phyloP scores from a whole-genome alignment of 2,113 vertebrate species.

The Coptodon rendalli region DNA sequence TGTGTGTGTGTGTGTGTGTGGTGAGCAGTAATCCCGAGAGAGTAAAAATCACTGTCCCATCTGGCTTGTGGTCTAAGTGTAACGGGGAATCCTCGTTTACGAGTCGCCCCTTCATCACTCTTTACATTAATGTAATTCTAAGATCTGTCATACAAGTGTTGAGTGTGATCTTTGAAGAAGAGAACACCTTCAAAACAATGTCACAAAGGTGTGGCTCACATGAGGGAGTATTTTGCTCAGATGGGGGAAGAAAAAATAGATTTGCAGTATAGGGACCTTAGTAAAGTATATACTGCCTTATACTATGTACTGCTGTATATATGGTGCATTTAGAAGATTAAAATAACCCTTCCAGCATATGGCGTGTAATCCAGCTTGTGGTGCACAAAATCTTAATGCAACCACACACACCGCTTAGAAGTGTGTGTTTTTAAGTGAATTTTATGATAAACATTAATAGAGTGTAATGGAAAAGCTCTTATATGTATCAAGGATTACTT shows the following conservation, averaged over 20 bases:
- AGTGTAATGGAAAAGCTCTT: slow-evolving; percentile 28
- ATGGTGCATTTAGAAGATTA: neutral
- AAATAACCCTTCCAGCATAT: slow-evolving; percentile 27
- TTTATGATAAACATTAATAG: neutral
- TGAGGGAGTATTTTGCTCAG: neutral
- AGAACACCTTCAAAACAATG: neutral
- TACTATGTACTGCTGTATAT: neutral
- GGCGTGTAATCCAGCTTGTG: slow-evolving; percentile 24
- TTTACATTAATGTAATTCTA: neutral
- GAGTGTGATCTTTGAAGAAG: neutral
- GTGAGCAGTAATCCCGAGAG: slow-evolving; percentile 20
- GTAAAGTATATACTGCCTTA: neutral
- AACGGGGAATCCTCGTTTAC: neutral
- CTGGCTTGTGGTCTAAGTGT: slow-evolving; percentile 14
- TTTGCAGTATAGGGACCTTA: neutral
- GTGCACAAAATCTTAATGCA: neutral
- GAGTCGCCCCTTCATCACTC: neutral
- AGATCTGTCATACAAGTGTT: neutral
- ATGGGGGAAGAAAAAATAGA: neutral
- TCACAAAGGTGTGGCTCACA: neutral
- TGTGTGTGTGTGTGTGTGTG: neutral
- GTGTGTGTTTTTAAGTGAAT: slow-evolving; percentile 1
- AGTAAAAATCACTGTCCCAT: slow-evolving; percentile 37
- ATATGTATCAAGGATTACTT: slow-evolving; percentile 42
- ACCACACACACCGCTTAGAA: neutral